Percentiles rank a stretch among this genome's conserved stretches.
Conservation (phyloP, 2,113 vertebrate species). For the Cyprinodon tularosa region DNA sequence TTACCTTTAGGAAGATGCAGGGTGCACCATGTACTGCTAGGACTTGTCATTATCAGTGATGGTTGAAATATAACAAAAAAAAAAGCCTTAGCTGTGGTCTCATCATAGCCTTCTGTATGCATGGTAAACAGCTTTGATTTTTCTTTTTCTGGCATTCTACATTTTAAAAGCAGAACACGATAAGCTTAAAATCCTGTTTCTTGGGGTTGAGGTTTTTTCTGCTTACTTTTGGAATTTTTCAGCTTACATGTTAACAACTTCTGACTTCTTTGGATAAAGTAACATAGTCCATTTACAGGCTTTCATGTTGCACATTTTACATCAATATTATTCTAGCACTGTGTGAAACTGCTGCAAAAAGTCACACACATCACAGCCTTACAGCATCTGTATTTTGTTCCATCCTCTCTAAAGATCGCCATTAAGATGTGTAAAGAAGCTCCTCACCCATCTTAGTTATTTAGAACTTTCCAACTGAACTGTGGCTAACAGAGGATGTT, state of each 20-base stretch:
- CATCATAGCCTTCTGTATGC: neutral
- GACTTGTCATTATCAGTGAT: neutral
- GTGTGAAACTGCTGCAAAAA: conserved; percentile 49
- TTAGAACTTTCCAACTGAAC: conserved; percentile 59
- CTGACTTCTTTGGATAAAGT: conserved; percentile 13
- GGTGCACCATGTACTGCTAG: neutral
- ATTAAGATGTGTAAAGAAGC: conserved; percentile 60
- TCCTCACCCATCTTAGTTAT: conserved; percentile 63
- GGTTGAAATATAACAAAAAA: neutral
- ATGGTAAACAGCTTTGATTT: conserved; percentile 6
- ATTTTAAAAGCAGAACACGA: neutral
- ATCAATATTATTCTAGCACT: conserved; percentile 3
- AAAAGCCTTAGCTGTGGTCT: neutral
- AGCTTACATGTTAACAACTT: conserved; percentile 9
- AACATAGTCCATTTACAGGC: conserved; percentile 15
- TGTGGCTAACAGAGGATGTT: conserved; percentile 52
- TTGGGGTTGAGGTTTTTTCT: conserved; percentile 6
- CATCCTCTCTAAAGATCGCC: conserved; percentile 60
- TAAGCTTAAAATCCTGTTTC: neutral
- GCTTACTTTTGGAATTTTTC: neutral
- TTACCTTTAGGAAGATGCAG: conserved; percentile 8
- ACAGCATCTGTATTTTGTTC: conserved; percentile 68
- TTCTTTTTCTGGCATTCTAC: neutral
- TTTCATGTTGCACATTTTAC: conserved; percentile 40
- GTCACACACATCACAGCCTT: conserved; percentile 60